Percentiles rank a stretch among this genome's conserved stretches.
phyloP scores from a whole-genome alignment of 2,113 vertebrate genomes.

The Pygoscelis antarcticus region DNA sequence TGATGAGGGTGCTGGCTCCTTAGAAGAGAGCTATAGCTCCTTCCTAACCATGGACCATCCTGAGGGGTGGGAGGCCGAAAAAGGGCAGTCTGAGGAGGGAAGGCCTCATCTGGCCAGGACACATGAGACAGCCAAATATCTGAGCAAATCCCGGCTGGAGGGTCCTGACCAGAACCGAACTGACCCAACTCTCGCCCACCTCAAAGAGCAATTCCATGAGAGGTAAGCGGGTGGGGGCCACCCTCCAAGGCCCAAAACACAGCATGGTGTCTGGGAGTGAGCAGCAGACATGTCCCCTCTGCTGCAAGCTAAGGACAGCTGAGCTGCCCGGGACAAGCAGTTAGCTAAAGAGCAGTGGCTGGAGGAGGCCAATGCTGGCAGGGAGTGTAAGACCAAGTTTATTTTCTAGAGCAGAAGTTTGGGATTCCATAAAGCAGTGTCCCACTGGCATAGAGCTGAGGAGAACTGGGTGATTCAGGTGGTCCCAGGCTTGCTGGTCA shows the following conservation, averaged over 20 bases:
- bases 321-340: neutral
- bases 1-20: constrained; percentile 83
- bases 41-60: constrained; percentile 81
- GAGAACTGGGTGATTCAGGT: neutral
- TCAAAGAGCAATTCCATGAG: constrained; percentile 74
- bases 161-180: constrained; percentile 68
- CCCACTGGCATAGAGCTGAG: neutral
- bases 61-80: constrained; percentile 80
- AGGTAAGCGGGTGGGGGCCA: constrained; percentile 67
- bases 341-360: neutral
- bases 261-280: neutral
- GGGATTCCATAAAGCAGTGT: neutral
- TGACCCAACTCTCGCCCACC: constrained; percentile 71
- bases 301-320: neutral
- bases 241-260: neutral
- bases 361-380: neutral
- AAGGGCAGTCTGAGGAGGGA: constrained; percentile 69
- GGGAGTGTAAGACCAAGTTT: neutral
- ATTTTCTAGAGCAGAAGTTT: neutral
- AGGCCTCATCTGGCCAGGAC: constrained; percentile 66
- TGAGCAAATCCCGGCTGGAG: constrained; percentile 76
- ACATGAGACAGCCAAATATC: constrained; percentile 81
- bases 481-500: neutral
- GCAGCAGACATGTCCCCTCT: neutral
- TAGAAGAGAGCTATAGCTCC: constrained; percentile 83